phyloP scores from a whole-genome alignment of 35 echinoderm and acorn worm species.

The Apostichopus californicus region DNA sequence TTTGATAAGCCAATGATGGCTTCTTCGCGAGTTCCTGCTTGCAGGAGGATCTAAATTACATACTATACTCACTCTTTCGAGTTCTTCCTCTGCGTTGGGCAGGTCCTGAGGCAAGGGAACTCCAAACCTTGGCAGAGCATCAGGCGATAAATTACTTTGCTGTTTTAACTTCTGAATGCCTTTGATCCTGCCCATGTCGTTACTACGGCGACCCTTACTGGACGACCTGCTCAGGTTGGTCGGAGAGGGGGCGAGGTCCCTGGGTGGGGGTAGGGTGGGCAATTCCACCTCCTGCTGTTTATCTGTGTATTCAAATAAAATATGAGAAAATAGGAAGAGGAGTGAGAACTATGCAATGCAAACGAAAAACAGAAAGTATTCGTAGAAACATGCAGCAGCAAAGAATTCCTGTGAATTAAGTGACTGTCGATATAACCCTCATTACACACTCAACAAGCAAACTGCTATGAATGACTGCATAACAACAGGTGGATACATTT shows the following conservation, averaged over 20 bases:
- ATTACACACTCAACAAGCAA: too few species aligned
- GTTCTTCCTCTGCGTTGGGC: conserved; percentile 70
- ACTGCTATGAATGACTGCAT: too few species aligned
- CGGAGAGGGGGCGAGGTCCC: conserved; percentile 73
- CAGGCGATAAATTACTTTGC: conserved; percentile 62
- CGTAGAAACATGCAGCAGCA: neutral
- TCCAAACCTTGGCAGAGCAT: conserved; percentile 76
- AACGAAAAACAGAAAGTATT: neutral
- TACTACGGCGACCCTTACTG: conserved; percentile 58
- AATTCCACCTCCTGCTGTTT: conserved; percentile 90
- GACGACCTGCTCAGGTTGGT: conserved; percentile 73
- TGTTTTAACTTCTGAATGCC: conserved; percentile 74
- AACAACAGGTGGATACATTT: too few species aligned
- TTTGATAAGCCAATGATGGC: too few species aligned
- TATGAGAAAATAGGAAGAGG: neutral
- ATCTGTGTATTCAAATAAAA: conserved; percentile 61
- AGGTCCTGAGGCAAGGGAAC: conserved; percentile 56
- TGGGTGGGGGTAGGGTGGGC: conserved; percentile 62
- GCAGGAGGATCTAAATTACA: too few species aligned
- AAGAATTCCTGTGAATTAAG: too few species aligned
- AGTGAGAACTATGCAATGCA: neutral
- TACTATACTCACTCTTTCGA: conserved; percentile 73
- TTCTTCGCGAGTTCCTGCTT: too few species aligned
- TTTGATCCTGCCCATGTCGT: conserved; percentile 68
- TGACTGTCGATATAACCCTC: too few species aligned